phyloP scores from a whole-genome alignment of 2,797 vertebrate genomes.

The Micrastur ruficollis region DNA sequence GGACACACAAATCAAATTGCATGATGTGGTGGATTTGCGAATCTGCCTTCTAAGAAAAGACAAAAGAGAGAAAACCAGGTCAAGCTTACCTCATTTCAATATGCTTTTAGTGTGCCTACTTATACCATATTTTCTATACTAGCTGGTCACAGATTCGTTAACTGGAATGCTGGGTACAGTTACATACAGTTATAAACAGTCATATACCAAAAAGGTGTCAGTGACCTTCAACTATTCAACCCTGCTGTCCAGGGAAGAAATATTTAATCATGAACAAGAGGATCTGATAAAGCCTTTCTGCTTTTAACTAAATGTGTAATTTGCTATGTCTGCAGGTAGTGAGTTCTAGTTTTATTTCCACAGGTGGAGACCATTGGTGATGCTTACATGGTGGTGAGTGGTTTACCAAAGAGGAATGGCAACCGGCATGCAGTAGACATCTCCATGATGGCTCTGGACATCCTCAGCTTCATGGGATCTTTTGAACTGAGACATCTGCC shows the following conservation, averaged over 20 bases:
- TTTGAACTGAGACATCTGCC: slow-evolving; percentile 92
- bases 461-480: slow-evolving; percentile 91
- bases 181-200: background rate
- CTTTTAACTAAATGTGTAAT: background rate
- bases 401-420: slow-evolving; percentile 91
- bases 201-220: background rate
- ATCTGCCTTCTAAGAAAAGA: background rate
- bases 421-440: slow-evolving; percentile 93
- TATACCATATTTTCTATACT: background rate
- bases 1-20: background rate
- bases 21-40: background rate
- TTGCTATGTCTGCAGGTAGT: background rate
- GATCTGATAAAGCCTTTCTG: background rate
- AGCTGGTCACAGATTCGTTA: background rate
- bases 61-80: background rate
- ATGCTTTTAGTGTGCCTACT: background rate
- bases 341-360: slow-evolving; percentile 23
- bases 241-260: background rate
- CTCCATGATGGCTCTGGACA: slow-evolving; percentile 93
- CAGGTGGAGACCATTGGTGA: slow-evolving; percentile 98
- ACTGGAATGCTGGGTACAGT: background rate
- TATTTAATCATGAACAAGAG: background rate
- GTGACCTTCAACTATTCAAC: background rate
- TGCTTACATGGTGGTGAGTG: slow-evolving; percentile 96
- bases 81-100: background rate